Base-by-base conservation (phyloP, 1,140 invertebrate genomes). In the Brachionus rubens region DNA sequence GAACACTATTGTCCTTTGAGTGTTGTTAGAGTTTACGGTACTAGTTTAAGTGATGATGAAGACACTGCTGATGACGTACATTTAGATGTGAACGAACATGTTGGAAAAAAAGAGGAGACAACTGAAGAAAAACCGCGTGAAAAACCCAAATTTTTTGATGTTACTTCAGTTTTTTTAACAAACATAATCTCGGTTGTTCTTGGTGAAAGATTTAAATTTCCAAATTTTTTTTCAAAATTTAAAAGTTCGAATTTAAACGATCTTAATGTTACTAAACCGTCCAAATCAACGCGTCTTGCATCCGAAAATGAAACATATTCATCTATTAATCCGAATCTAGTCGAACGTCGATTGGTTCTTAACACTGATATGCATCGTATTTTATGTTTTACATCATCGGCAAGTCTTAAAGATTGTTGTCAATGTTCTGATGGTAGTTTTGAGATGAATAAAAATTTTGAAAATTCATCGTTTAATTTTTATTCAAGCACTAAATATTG, bases 1-100 rank as follows among this genome's bases (percentile, higher is more conserved):
- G 95, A 99, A 84, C 96, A 99, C 82, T 99, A 93, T 82, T 99
- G 97, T 84, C 96, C 96, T 0, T 87, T 99, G 52, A 96, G 54
- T 41, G 26, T 76, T 19, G 75, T 76, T 10, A 19, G 75, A 36
- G 30, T 76, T 19, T 59, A 33, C 19, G 75, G 75, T 7, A 56
- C 75, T 3, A 76, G 24, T 50, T 4, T 76, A 14, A 26, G 47
- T 19, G 75, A 76, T 19, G 75, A 75, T 3, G 46, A 72, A 40
- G 68, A 72, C 1, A 19, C 26, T 4, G 68, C 36, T 5, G 46
- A 14, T 36, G 68, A 72, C 10, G 68, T 12, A n/a, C 5, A 19
- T 24, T 6, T 30, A 21, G 68, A 72, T 14, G 68, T 41, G n/a
- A n/a, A 16, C 16, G 12, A 28, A 21, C 41, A 46, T 19, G 36